phyloP scores from a whole-genome alignment of 2,888 invertebrate genomes.

The Lochmaea crataegi region DNA sequence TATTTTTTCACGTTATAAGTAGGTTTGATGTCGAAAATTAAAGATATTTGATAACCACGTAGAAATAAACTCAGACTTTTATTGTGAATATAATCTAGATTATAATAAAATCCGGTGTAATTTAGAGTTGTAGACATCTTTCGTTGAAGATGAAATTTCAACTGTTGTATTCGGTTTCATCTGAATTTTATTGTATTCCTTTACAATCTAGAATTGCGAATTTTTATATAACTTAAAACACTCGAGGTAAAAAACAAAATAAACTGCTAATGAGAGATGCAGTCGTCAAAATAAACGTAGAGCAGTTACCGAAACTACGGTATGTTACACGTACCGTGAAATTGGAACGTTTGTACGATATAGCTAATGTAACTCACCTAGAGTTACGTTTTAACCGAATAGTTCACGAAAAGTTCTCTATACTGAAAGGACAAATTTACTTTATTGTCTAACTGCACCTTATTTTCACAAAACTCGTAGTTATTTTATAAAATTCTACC shows the following conservation, averaged over 20 bases:
- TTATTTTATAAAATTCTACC: no score
- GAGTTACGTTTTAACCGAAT: not conserved
- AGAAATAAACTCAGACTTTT: not conserved
- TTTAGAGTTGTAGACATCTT: not conserved
- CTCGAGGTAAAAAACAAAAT: not conserved
- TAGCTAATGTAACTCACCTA: not conserved
- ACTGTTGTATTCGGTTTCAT: not conserved
- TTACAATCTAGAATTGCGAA: not conserved
- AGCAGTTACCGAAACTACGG: not conserved
- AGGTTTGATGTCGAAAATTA: constrained; percentile 1
- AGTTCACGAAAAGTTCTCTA: not conserved
- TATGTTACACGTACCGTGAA: not conserved
- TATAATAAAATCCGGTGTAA: not conserved
- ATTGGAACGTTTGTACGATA: not conserved
- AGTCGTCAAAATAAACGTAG: not conserved
- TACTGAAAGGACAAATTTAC: not conserved
- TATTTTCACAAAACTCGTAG: no score
- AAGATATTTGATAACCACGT: constrained; percentile 5
- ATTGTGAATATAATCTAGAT: constrained; percentile 10
- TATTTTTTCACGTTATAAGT: not conserved
- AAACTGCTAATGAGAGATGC: not conserved
- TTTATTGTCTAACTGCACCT: no score
- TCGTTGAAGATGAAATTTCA: constrained; percentile 5
- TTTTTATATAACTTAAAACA: no score
- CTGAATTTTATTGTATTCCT: not conserved